Evolutionary conservation across 2,888 invertebrate genomes (phyloP).

Genomic region (Latheticus oryzae): DNA sequence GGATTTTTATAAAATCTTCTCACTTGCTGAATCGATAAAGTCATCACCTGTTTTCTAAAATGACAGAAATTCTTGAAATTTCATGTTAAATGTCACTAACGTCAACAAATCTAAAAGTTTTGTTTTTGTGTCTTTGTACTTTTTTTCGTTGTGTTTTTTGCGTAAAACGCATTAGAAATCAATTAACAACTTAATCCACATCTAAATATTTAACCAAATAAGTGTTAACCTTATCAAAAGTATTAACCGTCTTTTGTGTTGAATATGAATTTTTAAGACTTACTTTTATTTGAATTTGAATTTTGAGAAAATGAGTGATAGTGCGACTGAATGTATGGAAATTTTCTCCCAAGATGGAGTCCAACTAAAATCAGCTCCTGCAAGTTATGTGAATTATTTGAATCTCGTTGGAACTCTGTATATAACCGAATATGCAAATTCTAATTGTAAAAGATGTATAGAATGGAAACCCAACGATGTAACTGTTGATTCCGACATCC

Average conservation of each 20-base stretch:
- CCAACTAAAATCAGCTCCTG: slow-evolving; percentile 75
- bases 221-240: no score
- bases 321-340: slow-evolving; percentile 66
- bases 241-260: no score
- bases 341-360: slow-evolving; percentile 86
- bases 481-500: slow-evolving; percentile 80
- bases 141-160: slow-evolving; percentile 10
- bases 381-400: slow-evolving; percentile 72
- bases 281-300: no score
- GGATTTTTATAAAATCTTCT: no score
- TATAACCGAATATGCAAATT: slow-evolving; percentile 72
- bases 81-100: slow-evolving; percentile 23
- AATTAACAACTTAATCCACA: no score
- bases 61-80: slow-evolving; percentile 3
- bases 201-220: no score
- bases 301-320: slow-evolving; percentile 55
- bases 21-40: not conserved
- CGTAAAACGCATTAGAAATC: no score
- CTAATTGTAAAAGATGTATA: slow-evolving; percentile 66
- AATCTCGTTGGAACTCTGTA: slow-evolving; percentile 74
- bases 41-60: not conserved
- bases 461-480: slow-evolving; percentile 88
- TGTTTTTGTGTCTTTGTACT: slow-evolving; percentile 15
- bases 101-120: slow-evolving; percentile 17
- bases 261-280: no score